Evolutionary conservation across 2,797 vertebrate genomes (phyloP), one percentile per base, ranked within the genome.

Genomic region (Tadarida brasiliensis): DNA sequence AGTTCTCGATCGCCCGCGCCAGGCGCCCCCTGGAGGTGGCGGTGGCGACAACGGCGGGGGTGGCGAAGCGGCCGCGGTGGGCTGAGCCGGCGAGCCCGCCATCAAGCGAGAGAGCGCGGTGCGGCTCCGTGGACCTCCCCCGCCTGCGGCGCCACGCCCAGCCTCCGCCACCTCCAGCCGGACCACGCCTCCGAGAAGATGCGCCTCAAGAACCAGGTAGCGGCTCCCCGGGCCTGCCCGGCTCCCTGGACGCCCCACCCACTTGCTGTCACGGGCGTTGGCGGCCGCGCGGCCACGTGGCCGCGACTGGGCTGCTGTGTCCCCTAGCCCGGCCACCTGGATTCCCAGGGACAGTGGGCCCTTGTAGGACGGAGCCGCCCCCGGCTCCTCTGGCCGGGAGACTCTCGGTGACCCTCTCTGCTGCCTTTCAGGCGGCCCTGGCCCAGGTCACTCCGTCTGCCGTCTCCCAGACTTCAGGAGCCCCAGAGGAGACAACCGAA

Each of bases 191-290:
- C 87, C 0, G 19, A 33, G 57, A 97, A 93, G 90, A 98, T 98
- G 98, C 94, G 95, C 59, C 91, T 98, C 20, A 56, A 97, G 88
- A 96, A 77, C 91, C 97, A 96, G 97, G 96, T 97, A 95, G 74
- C 81, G 3, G 70, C 44, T 54, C 95, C 81, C 6, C 5, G 4
- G 78, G 30, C 76, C 15, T 28, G 51, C 54, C 20, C 47, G 8
- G 35, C 33, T 20, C 30, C 65, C 93, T 68, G 24, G 68, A 47
- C 24, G 90, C 91, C 91, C 95, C 91, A 87, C 96, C 96, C 89
- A 94, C 89, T 80, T 57, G 47, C 85, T n/a, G 71, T 88, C 84
- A 20, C 56, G 7, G 54, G 70, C 30, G 8, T 12, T 11, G 0
- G 86, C 78, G 26, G 74, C 89, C 22, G n/a, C 91, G 3, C 0